phyloP scores from a whole-genome alignment of 2,888 invertebrate species.

The Coronaproctus castanopsis region DNA sequence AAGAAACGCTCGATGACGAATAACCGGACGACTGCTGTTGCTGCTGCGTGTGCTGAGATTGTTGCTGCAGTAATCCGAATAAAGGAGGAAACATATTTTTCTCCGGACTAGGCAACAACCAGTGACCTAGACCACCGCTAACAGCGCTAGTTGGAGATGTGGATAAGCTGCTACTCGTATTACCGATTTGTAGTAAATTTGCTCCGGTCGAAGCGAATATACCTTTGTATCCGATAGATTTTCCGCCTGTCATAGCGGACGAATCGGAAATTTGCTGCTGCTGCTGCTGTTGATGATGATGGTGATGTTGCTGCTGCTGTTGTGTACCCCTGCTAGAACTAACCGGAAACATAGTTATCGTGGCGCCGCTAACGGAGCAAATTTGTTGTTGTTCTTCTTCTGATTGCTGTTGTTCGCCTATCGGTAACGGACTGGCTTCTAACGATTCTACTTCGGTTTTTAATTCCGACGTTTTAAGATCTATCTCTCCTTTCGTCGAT shows the following conservation, averaged over 20 bases:
- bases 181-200: slow-evolving; percentile 28
- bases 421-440: slow-evolving; percentile 11
- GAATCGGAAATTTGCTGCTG: slow-evolving; percentile 21
- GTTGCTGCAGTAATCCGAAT: slow-evolving; percentile 41
- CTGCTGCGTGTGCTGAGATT: slow-evolving; percentile 33
- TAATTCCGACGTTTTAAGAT: slow-evolving; percentile 9
- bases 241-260: slow-evolving; percentile 22
- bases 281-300: slow-evolving; percentile 19
- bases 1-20: slow-evolving; percentile 6
- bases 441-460: slow-evolving; percentile 15
- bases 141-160: slow-evolving; percentile 29
- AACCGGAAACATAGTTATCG: neutral
- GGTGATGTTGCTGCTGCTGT: slow-evolving; percentile 9
- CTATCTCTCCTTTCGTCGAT: slow-evolving; percentile 10
- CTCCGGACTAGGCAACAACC: slow-evolving; percentile 48
- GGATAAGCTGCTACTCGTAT: slow-evolving; percentile 21
- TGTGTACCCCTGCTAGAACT: slow-evolving; percentile 6
- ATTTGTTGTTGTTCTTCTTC: neutral
- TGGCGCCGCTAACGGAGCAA: neutral
- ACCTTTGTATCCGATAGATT: slow-evolving; percentile 35
- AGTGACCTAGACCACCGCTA: slow-evolving; percentile 39
- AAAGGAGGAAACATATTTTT: slow-evolving; percentile 42
- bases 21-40: slow-evolving; percentile 27
- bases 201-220: slow-evolving; percentile 47
- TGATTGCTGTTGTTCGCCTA: neutral